Conservation (phyloP, 2,113 vertebrate genomes). For the Empidonax alnorum region DNA sequence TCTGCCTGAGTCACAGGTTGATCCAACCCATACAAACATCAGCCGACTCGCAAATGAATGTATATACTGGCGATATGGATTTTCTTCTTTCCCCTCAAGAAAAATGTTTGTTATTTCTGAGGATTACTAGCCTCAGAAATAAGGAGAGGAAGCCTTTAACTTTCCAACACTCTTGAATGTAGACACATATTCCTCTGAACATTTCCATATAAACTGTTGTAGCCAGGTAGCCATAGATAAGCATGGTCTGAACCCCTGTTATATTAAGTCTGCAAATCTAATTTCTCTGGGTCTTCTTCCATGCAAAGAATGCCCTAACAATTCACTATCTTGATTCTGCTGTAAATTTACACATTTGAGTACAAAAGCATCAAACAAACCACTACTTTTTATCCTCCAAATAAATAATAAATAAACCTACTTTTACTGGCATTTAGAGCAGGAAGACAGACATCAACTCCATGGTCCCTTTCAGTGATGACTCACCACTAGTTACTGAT, state of each 20-base stretch:
- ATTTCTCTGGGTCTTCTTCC: neutral
- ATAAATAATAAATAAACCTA: neutral
- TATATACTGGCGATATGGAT: neutral
- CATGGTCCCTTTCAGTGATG: neutral
- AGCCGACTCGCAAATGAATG: neutral
- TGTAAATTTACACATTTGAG: neutral
- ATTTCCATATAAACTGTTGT: neutral
- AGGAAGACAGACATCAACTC: neutral
- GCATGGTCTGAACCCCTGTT: fast-evolving
- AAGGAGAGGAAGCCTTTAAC: neutral
- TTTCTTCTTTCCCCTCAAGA: neutral
- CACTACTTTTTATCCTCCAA: neutral
- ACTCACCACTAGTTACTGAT: neutral
- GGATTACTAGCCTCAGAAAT: neutral
- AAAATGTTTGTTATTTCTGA: neutral
- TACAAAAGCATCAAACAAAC: neutral
- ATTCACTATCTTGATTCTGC: neutral
- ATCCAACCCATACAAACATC: neutral
- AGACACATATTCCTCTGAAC: neutral
- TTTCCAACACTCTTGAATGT: neutral
- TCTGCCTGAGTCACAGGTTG: neutral
- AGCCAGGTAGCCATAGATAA: neutral
- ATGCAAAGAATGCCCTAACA: neutral
- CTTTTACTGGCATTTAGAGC: neutral
- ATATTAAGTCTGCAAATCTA: neutral